Conservation (phyloP, 2,888 invertebrate species). For the Synanthedon andrenaeformis region DNA sequence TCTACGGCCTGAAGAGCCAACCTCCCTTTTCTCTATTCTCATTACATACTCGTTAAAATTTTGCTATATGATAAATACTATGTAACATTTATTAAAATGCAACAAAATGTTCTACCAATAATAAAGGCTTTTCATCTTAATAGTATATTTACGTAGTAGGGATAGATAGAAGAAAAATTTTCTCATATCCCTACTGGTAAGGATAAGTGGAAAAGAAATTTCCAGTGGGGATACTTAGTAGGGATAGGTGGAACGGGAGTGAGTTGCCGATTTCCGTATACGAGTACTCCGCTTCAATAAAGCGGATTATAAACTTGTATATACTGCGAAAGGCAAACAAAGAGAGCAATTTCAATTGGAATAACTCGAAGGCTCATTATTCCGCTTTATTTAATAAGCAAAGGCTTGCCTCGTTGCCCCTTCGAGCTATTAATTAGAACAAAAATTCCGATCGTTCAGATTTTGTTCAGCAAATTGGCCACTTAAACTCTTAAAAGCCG, state of each 20-base stretch:
- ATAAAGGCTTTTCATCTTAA: too few relatives aligned
- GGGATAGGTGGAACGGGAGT: too few relatives aligned
- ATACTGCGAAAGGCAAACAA: slow-evolving; percentile 4
- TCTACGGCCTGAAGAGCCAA: background rate
- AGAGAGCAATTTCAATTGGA: slow-evolving; percentile 29
- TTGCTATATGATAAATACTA: too few relatives aligned
- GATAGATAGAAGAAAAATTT: too few relatives aligned
- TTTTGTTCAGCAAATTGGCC: slow-evolving; percentile 66
- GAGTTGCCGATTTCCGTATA: too few relatives aligned
- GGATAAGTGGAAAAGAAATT: too few relatives aligned
- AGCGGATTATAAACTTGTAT: slow-evolving; percentile 3
- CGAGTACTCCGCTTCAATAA: background rate
- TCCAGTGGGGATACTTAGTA: too few relatives aligned
- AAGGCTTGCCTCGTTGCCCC: slow-evolving; percentile 39
- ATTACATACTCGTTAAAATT: too few relatives aligned
- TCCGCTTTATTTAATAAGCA: slow-evolving; percentile 50
- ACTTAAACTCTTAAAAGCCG: slow-evolving; percentile 67
- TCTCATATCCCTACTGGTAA: too few relatives aligned
- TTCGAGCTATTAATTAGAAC: slow-evolving; percentile 64
- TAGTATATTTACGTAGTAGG: too few relatives aligned
- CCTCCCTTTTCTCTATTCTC: slow-evolving; percentile 5
- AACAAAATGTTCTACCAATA: slow-evolving; percentile 1
- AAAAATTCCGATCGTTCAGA: slow-evolving; percentile 68
- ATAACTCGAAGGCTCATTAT: slow-evolving; percentile 34
- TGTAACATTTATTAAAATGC: too few relatives aligned